Base-by-base conservation (phyloP, 37 sponge, comb jelly and placozoan species). In the Haliclona indistincta region DNA sequence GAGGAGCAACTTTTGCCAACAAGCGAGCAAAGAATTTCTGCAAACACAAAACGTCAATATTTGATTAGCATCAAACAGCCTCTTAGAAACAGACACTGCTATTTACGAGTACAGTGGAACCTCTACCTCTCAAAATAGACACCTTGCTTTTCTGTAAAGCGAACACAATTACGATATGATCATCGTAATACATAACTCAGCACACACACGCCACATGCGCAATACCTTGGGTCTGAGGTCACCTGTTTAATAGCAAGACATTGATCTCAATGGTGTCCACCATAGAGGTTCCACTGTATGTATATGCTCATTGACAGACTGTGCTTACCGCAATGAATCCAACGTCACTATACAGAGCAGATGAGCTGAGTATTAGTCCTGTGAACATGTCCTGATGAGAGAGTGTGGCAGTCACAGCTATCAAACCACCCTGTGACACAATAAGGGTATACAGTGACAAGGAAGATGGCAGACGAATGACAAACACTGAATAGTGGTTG, bases 391-490 rank as follows among this genome's bases (percentile, higher is more conserved):
- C 72, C 32, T 67, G 81, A 0, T 34, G 13, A 54, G 54, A 56
- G 33, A 69, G 19, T 33, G 77, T 70, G 0, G 67, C 54, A 3
- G 47, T 51, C 20, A 67, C 4, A 64, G 90, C 81, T 40, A 89
- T 43, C 20, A 83, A 43, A 3, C 90, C 90, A 47, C 90, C 90
- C 90, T 89, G 58, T 11, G 28, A 40, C 39, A 25, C 28, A 29
- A 43, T 33, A 3, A n/a, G n/a, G n/a, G n/a, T n/a, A n/a, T n/a
- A n/a, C n/a, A n/a, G n/a, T n/a, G n/a, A n/a, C n/a, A n/a, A n/a
- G n/a, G n/a, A n/a, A n/a, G n/a, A n/a, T n/a, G n/a, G n/a, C n/a
- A n/a, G 13, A 47, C 8, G 13, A 47, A 17, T 17, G 13, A 47
- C 13, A 47, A 47, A 47, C 13, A 47, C 8, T 17, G 49, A 13